Percentiles rank a stretch among this genome's conserved stretches.
Evolutionary conservation across 2,113 vertebrate genomes (phyloP).

Genomic region (Poeciliopsis prolifica): DNA sequence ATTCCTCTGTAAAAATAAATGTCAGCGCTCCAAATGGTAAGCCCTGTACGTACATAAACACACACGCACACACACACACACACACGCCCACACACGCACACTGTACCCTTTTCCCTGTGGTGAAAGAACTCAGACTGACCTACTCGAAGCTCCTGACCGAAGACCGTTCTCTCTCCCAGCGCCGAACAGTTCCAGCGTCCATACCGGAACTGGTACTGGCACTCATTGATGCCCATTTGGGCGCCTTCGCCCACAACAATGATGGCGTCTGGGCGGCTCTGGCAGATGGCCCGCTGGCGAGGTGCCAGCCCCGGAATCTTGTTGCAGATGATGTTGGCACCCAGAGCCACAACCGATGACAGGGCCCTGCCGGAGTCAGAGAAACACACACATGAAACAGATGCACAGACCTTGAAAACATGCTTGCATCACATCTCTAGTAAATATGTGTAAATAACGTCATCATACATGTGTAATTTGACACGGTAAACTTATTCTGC

Average conservation of each 20-base stretch:
- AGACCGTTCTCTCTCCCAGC: constrained; percentile 96
- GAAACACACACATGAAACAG: constrained; percentile 25
- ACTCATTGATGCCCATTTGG: constrained; percentile 99
- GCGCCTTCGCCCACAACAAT: constrained; percentile 98
- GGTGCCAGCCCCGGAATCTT: constrained; percentile 98
- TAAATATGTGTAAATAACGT: too few species aligned
- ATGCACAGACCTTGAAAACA: not conserved
- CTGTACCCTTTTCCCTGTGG: constrained; percentile 2
- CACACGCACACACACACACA: not conserved
- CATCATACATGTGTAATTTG: too few species aligned
- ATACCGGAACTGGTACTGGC: constrained; percentile 97
- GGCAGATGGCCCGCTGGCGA: constrained; percentile 97
- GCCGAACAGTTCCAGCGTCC: constrained; percentile 99
- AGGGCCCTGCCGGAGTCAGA: constrained; percentile 68
- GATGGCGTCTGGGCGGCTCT: constrained; percentile 99
- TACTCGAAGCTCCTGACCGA: constrained; percentile 99
- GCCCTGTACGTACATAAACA: not conserved
- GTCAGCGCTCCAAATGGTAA: not conserved
- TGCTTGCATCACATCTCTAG: too few species aligned
- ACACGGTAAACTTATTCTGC: too few species aligned
- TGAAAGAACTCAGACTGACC: constrained; percentile 86
- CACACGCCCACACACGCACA: not conserved
- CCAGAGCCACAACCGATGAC: constrained; percentile 85
- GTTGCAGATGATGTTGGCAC: constrained; percentile 98
- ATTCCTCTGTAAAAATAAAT: not conserved